Conservation (phyloP, 2,113 vertebrate species). For the Cichladusa arquata region DNA sequence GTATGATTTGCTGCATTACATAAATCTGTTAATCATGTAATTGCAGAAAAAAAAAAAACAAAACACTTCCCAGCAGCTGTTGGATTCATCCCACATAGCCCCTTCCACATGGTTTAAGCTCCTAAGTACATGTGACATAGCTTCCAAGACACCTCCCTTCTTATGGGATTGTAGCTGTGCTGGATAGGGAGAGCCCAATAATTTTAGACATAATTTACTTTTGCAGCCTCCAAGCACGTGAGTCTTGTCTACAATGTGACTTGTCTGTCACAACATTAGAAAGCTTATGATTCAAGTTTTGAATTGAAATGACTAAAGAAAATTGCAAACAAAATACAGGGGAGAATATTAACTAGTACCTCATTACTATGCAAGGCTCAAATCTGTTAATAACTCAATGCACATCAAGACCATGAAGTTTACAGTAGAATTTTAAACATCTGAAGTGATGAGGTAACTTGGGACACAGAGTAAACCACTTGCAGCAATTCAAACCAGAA, state of each 20-base stretch:
- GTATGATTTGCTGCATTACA: not conserved
- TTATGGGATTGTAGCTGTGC: not conserved
- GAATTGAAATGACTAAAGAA: not conserved
- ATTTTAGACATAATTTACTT: not conserved
- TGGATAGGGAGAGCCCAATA: not conserved
- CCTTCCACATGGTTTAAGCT: not conserved
- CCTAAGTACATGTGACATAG: not conserved
- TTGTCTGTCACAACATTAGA: not conserved
- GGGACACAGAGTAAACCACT: not conserved
- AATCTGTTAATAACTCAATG: not conserved
- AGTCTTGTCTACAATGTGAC: accelerated
- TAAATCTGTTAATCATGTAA: not conserved
- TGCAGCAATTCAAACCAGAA: not conserved
- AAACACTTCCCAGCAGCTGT: not conserved
- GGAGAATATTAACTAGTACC: not conserved
- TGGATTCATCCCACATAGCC: not conserved
- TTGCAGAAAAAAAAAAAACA: not conserved
- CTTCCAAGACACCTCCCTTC: not conserved
- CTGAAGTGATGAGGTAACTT: not conserved
- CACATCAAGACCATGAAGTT: not conserved
- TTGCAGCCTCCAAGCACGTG: not conserved
- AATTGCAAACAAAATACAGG: not conserved
- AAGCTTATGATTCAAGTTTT: not conserved
- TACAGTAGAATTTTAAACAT: not conserved
- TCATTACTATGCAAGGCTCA: not conserved